Percentiles rank a stretch among this genome's conserved stretches.
phyloP scores from a whole-genome alignment of 2,797 vertebrate species.

The Pagetopsis macropterus region DNA sequence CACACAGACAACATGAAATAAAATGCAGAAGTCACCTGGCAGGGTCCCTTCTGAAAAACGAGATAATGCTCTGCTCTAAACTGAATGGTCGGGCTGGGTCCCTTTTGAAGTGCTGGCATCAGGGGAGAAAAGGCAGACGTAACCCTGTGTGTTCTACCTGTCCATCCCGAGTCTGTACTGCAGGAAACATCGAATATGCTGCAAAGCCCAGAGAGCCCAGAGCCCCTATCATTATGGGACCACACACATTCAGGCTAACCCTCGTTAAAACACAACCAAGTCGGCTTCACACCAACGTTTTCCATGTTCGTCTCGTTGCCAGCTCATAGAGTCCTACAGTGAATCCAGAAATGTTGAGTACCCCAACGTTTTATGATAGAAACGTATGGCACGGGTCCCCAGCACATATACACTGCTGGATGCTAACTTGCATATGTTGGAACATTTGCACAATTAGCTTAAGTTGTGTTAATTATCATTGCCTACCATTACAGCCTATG shows the following conservation, averaged over 20 bases:
- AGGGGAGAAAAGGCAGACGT: conserved; percentile 4
- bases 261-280: conserved; percentile 9
- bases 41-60: not conserved
- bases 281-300: conserved; percentile 1
- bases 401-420: no score
- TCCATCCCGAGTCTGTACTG: conserved; percentile 10
- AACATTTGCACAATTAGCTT: no score
- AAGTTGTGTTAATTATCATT: no score
- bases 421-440: no score
- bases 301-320: not conserved
- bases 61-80: not conserved
- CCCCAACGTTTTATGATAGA: no score
- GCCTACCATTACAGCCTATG: no score
- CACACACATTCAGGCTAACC: conserved; percentile 3
- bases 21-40: conserved; percentile 3
- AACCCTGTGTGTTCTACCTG: conserved; percentile 16
- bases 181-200: conserved; percentile 36
- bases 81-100: conserved; percentile 6
- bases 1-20: conserved; percentile 12
- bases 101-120: conserved; percentile 9
- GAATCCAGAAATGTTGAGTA: no score
- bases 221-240: conserved; percentile 8
- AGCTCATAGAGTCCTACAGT: no score
- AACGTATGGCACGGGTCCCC: no score
- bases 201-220: not conserved